phyloP scores from a whole-genome alignment of 2,888 invertebrate species.

The Caenorhabditis angaria region DNA sequence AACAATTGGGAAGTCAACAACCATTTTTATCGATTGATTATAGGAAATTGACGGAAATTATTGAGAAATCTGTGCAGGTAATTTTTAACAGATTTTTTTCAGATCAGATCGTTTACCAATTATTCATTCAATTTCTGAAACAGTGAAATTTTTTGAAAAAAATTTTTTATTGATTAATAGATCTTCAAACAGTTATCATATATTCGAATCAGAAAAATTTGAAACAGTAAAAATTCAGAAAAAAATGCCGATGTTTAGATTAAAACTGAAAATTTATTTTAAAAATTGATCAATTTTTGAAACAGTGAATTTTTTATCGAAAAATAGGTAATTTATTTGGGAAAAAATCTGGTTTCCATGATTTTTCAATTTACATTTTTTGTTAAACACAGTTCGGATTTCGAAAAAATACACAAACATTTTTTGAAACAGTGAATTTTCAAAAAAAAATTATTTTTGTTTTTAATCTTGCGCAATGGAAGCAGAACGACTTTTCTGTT shows the following conservation, averaged over 20 bases:
- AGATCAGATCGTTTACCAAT: too few species aligned
- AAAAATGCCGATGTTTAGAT: too few species aligned
- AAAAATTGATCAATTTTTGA: not conserved
- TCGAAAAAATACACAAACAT: too few species aligned
- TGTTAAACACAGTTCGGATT: too few species aligned
- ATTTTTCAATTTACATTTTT: not conserved
- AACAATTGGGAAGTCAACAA: conserved; percentile 22
- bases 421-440: too few species aligned
- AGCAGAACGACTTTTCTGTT: too few species aligned
- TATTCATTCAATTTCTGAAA: too few species aligned
- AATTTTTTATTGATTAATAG: too few species aligned
- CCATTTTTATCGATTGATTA: conserved; percentile 33
- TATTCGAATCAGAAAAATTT: not conserved
- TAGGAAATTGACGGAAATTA: conserved; percentile 19
- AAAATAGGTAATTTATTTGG: not conserved
- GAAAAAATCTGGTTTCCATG: not conserved
- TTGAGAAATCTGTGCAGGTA: conserved; percentile 28
- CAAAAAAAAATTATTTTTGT: not conserved
- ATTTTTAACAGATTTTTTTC: too few species aligned
- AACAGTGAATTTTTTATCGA: not conserved
- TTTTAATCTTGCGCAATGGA: too few species aligned
- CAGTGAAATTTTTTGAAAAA: too few species aligned
- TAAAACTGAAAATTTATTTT: not conserved
- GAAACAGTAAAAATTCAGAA: too few species aligned
- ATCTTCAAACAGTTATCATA: not conserved